These are phyloP conservation scores for Proteles cristata DNA, from an alignment of 2,113 vertebrate genomes.

Conservation along the genomic window DNA sequence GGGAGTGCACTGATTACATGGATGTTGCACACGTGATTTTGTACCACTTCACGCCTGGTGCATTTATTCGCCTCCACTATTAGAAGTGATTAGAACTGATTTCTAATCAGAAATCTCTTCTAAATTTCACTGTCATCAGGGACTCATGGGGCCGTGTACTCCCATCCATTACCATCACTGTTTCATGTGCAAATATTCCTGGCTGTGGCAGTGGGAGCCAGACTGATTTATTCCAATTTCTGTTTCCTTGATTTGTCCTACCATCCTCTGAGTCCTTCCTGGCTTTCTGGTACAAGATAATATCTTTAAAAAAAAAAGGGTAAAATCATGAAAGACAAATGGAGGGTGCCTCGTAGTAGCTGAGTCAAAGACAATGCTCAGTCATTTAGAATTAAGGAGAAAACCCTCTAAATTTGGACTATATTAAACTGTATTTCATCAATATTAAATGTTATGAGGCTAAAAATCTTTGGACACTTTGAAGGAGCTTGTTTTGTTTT, in stretches of 20 bases:
- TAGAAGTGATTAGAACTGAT: no score
- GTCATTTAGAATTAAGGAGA: neutral
- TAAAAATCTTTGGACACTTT: neutral
- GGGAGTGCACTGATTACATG: fast-evolving
- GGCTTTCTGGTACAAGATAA: neutral
- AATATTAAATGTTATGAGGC: neutral
- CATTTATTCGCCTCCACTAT: fast-evolving
- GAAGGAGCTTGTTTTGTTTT: neutral
- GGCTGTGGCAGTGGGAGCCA: neutral
- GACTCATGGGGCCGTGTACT: neutral
- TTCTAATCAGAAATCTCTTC: no score
- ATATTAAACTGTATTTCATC: neutral
- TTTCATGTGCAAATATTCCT: neutral
- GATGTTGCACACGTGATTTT: neutral
- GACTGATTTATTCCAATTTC: neutral
- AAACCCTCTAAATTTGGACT: neutral
- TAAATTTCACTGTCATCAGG: neutral
- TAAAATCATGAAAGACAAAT: neutral
- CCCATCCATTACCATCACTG: neutral
- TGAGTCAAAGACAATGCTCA: neutral
- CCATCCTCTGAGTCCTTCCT: neutral
- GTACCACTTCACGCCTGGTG: neutral
- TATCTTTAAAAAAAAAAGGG: neutral
- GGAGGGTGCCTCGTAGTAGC: neutral
- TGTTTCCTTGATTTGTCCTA: neutral